These are phyloP conservation scores for Ceratina calcarata DNA, from an alignment of 1,140 invertebrate species.

Conservation along the genomic window DNA sequence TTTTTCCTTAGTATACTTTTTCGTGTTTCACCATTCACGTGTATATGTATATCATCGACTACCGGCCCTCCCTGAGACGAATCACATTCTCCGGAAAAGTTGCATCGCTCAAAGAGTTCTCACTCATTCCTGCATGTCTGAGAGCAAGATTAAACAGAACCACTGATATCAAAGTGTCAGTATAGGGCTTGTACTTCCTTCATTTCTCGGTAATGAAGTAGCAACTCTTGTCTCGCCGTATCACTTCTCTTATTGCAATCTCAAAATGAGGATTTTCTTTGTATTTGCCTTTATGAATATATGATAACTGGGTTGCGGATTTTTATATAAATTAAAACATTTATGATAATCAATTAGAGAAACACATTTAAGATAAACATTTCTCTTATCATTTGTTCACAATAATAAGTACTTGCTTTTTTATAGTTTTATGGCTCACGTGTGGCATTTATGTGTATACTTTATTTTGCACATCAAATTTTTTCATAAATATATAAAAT, in stretches of 20 bases:
- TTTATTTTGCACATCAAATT: too few relatives aligned
- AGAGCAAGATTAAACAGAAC: not conserved
- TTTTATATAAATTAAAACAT: too few relatives aligned
- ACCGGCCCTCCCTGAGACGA: not conserved
- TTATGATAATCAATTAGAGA: too few relatives aligned
- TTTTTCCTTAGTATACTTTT: not conserved
- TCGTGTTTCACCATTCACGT: not conserved
- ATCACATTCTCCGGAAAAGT: not conserved
- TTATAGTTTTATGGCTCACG: too few relatives aligned
- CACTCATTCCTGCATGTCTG: not conserved
- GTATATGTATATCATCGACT: conserved; percentile 2
- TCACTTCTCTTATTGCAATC: not conserved
- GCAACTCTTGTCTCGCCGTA: not conserved
- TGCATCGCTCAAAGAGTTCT: conserved; percentile 2
- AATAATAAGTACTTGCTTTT: too few relatives aligned
- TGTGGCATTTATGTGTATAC: too few relatives aligned
- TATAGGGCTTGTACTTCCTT: not conserved
- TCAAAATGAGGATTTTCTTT: not conserved
- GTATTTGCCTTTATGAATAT: too few relatives aligned
- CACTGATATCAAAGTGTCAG: not conserved
- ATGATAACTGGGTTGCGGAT: too few relatives aligned
- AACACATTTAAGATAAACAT: too few relatives aligned
- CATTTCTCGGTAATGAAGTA: not conserved
- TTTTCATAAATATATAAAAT: too few relatives aligned
- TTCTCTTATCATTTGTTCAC: too few relatives aligned